Base-by-base conservation (phyloP, 2,888 invertebrate species). In the Chaitophorus viminalis region DNA sequence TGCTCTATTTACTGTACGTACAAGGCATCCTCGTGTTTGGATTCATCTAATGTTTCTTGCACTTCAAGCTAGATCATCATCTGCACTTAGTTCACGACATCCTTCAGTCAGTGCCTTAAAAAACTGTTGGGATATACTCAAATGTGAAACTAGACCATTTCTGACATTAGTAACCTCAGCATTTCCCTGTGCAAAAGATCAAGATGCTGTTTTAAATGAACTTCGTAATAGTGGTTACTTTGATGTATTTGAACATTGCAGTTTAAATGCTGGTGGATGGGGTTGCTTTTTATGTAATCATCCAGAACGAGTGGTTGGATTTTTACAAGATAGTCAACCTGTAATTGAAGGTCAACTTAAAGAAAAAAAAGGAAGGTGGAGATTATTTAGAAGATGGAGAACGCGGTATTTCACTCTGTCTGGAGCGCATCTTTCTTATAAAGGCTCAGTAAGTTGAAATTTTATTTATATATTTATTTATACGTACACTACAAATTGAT, bases 31-130 rank as follows among this genome's bases (percentile, higher is more conserved):
- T 0, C 94, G 96, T 90, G 95, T 96, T 75, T 98, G 98, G 98
- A 96, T 98, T 90, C 98, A 98, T 92, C 93, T 98, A 82, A 98
- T 98, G 97, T 98, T 98, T 92, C 94, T 98, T 83, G 96, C 97
- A 89, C 94, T 98, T 89, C 97, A 97, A 93, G 96, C 96, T 17
- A 93, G 96, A 89, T 95, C 95, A 90, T 93, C 94, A 82, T 94
- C 95, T 89, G 96, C 96, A 33, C 92, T 97, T 39, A 96, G 96
- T 90, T 95, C 95, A 46, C 92, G 96, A 52, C 96, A 96, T 91
- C 94, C 95, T 54, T 95, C 95, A 90, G 96, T 97, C 1, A 95
- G 95, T 90, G 95, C 95, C 91, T 93, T 97, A 89, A 97, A 97
- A 92, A 95, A 96, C 91, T 97, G 97, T 92, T 98, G 98, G 98